Base-by-base conservation (phyloP, 2,113 vertebrate species). In the Ameiurus melas region DNA sequence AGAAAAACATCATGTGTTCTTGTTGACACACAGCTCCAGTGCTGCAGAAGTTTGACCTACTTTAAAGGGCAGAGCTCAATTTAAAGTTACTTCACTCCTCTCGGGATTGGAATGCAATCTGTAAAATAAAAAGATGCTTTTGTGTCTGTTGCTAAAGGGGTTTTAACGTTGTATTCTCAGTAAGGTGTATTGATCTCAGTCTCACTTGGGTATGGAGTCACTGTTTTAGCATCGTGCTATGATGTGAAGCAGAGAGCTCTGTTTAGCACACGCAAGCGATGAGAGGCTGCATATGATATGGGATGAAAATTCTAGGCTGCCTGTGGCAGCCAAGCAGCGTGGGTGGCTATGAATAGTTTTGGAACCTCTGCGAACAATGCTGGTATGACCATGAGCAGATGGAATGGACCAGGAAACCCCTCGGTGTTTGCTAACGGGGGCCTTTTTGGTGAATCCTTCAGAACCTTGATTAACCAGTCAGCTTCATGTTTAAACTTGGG, bases 1-100 rank as follows among this genome's bases (percentile, higher is more conserved):
- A 71, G 92, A 90, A 93, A 94, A 95, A 95, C 91, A 92, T 91
- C 91, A 93, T 92, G 91, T 81, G 90, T 89, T 89, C 83, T 91
- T 90, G 92, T 94, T 93, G 89, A 92, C 90, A 79, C 89, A 62
- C 88, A 91, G 88, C 92, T 90, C 87, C 85, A 36, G 78, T 87
- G 86, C 90, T 90, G 85, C 90, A 86, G 91, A 83, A 92, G 79
- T 87, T 87, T 91, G 90, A 93, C 91, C 91, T 92, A 89, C 82
- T 92, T 92, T 92, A 84, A 87, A 93, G 89, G 92, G 86, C 89
- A 89, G 87, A 85, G 86, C 83, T 81, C 77, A 83, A 90, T 87
- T 62, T 88, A 57, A 88, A 91, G 85, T 79, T 87, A 84, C 85
- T 88, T 88, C 83, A 87, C 62, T 89, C 73, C 89, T 89, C 87